These are phyloP conservation scores for Tethea ocularis DNA, from an alignment of 2,888 invertebrate genomes.

Conservation along the genomic window DNA sequence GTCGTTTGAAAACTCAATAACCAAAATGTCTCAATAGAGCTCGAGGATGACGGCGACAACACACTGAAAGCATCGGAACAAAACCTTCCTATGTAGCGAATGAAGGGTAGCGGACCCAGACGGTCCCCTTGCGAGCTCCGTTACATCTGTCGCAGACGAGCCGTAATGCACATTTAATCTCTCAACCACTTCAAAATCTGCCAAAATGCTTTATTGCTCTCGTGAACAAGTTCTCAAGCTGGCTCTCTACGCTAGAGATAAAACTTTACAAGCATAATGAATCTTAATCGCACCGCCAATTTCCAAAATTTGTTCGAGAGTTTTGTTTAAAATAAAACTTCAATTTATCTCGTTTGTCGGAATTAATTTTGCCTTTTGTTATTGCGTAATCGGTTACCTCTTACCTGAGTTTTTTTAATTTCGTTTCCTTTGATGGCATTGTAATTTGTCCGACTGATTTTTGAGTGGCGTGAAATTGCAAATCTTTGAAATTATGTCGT, in stretches of 20 bases:
- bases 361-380: constrained; percentile 76
- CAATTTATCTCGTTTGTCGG: constrained; percentile 66
- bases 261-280: constrained; percentile 82
- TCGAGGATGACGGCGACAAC: constrained; percentile 28
- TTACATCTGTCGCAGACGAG: constrained; percentile 66
- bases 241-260: constrained; percentile 63
- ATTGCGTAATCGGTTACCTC: constrained; percentile 73
- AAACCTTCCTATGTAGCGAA: constrained; percentile 27
- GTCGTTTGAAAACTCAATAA: constrained; percentile 34
- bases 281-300: constrained; percentile 79
- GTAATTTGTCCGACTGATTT: constrained; percentile 30
- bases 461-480: constrained; percentile 18
- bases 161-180: constrained; percentile 80
- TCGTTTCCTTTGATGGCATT: constrained; percentile 44
- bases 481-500: neutral
- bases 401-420: constrained; percentile 57
- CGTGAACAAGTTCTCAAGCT: constrained; percentile 70
- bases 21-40: constrained; percentile 40
- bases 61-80: constrained; percentile 25
- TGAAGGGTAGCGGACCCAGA: constrained; percentile 33
- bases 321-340: constrained; percentile 78
- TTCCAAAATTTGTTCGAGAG: constrained; percentile 73
- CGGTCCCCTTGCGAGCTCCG: constrained; percentile 28
- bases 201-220: constrained; percentile 81
- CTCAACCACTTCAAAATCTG: constrained; percentile 75